These are phyloP conservation scores for Scophthalmus maximus DNA, from an alignment of 2,113 vertebrate genomes.

Conservation along the genomic window DNA sequence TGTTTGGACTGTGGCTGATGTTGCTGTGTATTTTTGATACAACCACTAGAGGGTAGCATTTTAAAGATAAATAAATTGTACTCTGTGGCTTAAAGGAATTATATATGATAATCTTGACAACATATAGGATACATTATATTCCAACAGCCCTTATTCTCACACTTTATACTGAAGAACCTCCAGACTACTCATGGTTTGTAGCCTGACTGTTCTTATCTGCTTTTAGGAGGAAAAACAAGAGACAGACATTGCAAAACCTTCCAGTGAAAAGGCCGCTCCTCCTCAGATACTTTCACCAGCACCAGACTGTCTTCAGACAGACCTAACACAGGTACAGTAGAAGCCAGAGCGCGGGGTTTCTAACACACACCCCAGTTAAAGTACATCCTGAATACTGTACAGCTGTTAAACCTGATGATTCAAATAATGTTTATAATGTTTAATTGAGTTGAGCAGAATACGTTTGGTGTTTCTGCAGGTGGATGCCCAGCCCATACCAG, in stretches of 20 bases:
- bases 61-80: neutral
- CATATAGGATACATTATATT: neutral
- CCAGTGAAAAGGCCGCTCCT: conserved; percentile 5
- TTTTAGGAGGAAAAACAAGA: conserved; percentile 11
- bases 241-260: neutral
- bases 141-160: neutral
- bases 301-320: conserved; percentile 21
- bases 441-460: neutral
- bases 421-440: neutral
- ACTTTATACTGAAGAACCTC: neutral
- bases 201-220: neutral
- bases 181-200: neutral
- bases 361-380: neutral
- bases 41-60: conserved; percentile 14
- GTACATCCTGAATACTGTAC: neutral
- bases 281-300: conserved; percentile 24
- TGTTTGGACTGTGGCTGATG: no score
- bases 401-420: neutral
- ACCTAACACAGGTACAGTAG: conserved; percentile 51
- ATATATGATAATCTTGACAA: neutral
- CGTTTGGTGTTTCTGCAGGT: conserved; percentile 44
- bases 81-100: neutral
- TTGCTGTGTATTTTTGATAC: neutral
- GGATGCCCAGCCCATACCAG: neutral
- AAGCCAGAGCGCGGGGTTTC: neutral